Evolutionary conservation across 2,888 invertebrate genomes (phyloP).

Genomic region (Pyrocoelia pectoralis): DNA sequence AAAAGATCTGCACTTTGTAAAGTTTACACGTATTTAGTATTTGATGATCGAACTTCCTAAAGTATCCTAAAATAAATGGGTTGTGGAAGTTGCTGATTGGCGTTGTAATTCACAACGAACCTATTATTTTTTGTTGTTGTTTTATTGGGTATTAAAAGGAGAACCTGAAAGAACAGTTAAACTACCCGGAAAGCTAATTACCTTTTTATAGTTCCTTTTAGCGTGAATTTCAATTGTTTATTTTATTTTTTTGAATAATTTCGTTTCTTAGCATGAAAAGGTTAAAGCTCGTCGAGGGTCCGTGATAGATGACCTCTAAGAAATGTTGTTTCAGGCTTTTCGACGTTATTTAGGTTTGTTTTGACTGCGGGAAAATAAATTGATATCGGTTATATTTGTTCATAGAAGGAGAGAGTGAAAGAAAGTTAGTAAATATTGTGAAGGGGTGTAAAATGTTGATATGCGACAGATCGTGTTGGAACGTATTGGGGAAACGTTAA

Average conservation of each 20-base stretch:
- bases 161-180: not conserved
- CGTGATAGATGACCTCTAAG: conserved; percentile 44
- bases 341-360: conserved; percentile 36
- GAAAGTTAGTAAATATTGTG: not conserved
- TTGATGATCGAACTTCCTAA: too few relatives aligned
- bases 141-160: conserved; percentile 1
- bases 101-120: not conserved
- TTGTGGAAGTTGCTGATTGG: not conserved
- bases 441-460: conserved; percentile 26
- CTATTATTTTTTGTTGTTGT: not conserved
- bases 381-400: conserved; percentile 22
- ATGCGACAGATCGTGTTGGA: conserved; percentile 37
- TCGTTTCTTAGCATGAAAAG: conserved; percentile 34
- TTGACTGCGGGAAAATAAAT: conserved; percentile 24
- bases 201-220: not conserved
- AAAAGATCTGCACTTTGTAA: too few relatives aligned
- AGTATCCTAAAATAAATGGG: not conserved
- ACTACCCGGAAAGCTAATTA: conserved; percentile 1
- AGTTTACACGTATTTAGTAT: too few relatives aligned
- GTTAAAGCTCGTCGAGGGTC: conserved; percentile 36
- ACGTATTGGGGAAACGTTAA: conserved; percentile 37
- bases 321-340: conserved; percentile 44
- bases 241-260: not conserved
- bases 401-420: not conserved
- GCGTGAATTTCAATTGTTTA: not conserved